A percentile compares a stretch with the other conserved stretches of the same genome.
These are phyloP conservation scores for Hycleus phaleratus DNA, from an alignment of 1,140 invertebrate genomes.

Conservation along the genomic window DNA sequence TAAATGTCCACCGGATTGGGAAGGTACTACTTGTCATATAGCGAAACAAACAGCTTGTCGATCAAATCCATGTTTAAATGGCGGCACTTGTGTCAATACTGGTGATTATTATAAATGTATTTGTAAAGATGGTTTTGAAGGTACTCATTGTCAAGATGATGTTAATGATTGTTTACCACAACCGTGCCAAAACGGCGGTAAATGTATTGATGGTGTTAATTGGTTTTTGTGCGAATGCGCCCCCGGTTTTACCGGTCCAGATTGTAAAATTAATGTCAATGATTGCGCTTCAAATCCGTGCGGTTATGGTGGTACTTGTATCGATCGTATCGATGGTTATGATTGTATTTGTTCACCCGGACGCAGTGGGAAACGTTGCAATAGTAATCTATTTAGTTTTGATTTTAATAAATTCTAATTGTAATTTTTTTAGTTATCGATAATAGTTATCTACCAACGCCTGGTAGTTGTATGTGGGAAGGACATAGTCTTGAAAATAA, in stretches of 20 bases:
- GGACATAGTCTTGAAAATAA: constrained; percentile 51
- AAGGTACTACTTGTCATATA: constrained; percentile 62
- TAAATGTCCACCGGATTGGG: constrained; percentile 56
- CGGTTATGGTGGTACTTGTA: constrained; percentile 73
- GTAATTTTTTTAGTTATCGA: constrained; percentile 39
- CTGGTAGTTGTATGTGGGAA: constrained; percentile 50
- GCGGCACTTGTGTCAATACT: constrained; percentile 66
- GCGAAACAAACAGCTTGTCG: constrained; percentile 63
- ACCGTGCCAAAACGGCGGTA: constrained; percentile 69
- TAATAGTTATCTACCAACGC: constrained; percentile 34
- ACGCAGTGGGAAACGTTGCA: constrained; percentile 62
- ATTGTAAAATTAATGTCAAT: constrained; percentile 69
- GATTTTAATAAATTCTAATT: neutral
- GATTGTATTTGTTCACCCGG: constrained; percentile 74
- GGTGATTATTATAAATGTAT: constrained; percentile 62
- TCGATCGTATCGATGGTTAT: constrained; percentile 67
- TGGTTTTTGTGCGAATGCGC: constrained; percentile 72
- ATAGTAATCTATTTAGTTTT: constrained; percentile 36
- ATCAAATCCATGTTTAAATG: constrained; percentile 63
- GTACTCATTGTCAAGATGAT: constrained; percentile 54
- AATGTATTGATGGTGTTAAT: constrained; percentile 71
- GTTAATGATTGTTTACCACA: constrained; percentile 55
- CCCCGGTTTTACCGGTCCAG: constrained; percentile 61
- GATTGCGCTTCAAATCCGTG: constrained; percentile 76
- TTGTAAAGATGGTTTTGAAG: constrained; percentile 59